phyloP scores from a whole-genome alignment of 2,888 invertebrate species.

The Linnaemya tessellans region DNA sequence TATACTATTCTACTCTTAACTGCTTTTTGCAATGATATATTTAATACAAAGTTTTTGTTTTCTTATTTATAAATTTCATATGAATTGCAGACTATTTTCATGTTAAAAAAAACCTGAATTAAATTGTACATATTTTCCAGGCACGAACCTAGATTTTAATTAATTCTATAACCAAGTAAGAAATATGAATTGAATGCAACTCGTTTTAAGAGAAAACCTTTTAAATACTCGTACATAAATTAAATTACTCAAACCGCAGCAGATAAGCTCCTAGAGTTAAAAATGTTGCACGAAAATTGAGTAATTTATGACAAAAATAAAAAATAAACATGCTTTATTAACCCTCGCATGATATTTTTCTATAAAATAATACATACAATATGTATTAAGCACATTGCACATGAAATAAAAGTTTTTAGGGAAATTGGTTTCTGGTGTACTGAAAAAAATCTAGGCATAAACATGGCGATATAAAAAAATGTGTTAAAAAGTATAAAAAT shows the following conservation, averaged over 20 bases:
- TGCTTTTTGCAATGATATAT: no score
- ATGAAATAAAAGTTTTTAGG: conserved; percentile 7
- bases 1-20: neutral
- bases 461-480: neutral
- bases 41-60: neutral
- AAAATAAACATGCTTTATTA: neutral
- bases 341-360: neutral
- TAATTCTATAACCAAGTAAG: conserved; percentile 1
- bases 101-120: conserved; percentile 37
- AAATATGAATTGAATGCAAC: conserved; percentile 19
- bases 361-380: neutral
- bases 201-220: neutral
- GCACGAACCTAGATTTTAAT: conserved; percentile 54
- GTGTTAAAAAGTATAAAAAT: neutral
- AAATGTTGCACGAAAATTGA: conserved; percentile 54
- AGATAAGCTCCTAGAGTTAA: conserved; percentile 56
- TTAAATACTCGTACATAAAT: conserved; percentile 51
- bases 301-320: conserved; percentile 49
- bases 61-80: neutral
- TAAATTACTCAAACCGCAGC: conserved; percentile 30
- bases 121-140: conserved; percentile 36
- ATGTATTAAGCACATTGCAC: neutral
- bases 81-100: conserved; percentile 47
- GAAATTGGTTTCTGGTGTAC: neutral
- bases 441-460: conserved; percentile 39